Evolutionary conservation across 1,140 invertebrate genomes (phyloP).

Genomic region (Trachymyrmex septentrionalis): DNA sequence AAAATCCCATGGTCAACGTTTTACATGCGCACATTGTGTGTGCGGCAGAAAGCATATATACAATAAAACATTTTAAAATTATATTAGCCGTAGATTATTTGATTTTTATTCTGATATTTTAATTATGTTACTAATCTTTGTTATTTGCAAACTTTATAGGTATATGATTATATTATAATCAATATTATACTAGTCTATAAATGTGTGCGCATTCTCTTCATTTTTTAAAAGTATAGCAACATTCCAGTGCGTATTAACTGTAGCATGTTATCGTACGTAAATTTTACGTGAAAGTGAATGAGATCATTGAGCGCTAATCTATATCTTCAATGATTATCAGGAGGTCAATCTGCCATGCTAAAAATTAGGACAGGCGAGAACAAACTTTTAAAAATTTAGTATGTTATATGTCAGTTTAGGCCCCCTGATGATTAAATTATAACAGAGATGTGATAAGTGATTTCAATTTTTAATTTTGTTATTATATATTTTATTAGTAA

Average conservation of each 20-base stretch:
- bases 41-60: not conserved
- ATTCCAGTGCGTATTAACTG: not conserved
- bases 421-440: no score
- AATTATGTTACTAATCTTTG: not conserved
- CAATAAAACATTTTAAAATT: not conserved
- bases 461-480: no score
- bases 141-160: not conserved
- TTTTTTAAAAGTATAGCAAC: not conserved
- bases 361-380: no score
- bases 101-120: not conserved
- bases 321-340: no score
- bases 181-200: slow-evolving; percentile 1
- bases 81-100: not conserved
- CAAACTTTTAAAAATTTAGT: no score
- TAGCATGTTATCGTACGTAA: no score
- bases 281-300: no score
- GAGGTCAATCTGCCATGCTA: no score
- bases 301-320: no score
- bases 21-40: not conserved
- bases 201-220: not conserved
- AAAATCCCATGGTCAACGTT: slow-evolving; percentile 10
- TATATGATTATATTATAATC: not conserved
- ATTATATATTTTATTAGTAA: no score
- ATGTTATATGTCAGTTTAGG: no score
- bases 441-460: no score